Percentiles rank a stretch among this genome's conserved stretches.
Evolutionary conservation across 1,140 invertebrate species (phyloP).

Genomic region (Lepidurus arcticus): DNA sequence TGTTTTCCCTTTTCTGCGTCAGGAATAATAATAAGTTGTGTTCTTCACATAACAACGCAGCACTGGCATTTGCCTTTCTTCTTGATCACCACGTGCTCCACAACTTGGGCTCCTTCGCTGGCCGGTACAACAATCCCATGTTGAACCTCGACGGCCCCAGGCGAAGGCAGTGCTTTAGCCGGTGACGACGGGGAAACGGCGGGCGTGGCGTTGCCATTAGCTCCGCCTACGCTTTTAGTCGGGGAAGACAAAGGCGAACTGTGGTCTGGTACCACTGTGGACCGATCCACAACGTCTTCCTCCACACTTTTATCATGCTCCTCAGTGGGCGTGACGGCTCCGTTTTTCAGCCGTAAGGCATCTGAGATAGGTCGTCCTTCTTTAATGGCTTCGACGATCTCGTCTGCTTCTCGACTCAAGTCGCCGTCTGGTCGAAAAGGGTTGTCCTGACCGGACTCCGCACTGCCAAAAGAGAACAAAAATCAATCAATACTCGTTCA

Average conservation of each 20-base stretch:
- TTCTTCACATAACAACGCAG: slow-evolving; percentile 72
- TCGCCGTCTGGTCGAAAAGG: slow-evolving; percentile 94
- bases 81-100: slow-evolving; percentile 77
- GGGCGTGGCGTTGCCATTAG: slow-evolving; percentile 43
- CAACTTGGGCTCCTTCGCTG: slow-evolving; percentile 63
- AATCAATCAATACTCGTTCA: background rate
- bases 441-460: slow-evolving; percentile 93
- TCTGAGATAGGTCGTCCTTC: slow-evolving; percentile 77
- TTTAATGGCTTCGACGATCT: slow-evolving; percentile 90
- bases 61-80: slow-evolving; percentile 86
- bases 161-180: slow-evolving; percentile 40
- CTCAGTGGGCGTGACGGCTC: slow-evolving; percentile 32
- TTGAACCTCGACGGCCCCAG: slow-evolving; percentile 62
- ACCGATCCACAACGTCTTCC: slow-evolving; percentile 23
- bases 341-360: slow-evolving; percentile 44
- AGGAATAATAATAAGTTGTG: background rate
- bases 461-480: slow-evolving; percentile 57
- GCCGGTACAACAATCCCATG: slow-evolving; percentile 61
- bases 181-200: slow-evolving; percentile 39
- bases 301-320: slow-evolving; percentile 22
- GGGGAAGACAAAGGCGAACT: slow-evolving; percentile 28
- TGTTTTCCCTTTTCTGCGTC: background rate
- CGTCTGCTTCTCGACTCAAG: slow-evolving; percentile 87
- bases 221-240: slow-evolving; percentile 35
- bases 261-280: slow-evolving; percentile 25